Percentiles rank a stretch among this genome's conserved stretches.
Evolutionary conservation across 2,797 vertebrate genomes (phyloP).

Genomic region (Glyptemys insculpta): DNA sequence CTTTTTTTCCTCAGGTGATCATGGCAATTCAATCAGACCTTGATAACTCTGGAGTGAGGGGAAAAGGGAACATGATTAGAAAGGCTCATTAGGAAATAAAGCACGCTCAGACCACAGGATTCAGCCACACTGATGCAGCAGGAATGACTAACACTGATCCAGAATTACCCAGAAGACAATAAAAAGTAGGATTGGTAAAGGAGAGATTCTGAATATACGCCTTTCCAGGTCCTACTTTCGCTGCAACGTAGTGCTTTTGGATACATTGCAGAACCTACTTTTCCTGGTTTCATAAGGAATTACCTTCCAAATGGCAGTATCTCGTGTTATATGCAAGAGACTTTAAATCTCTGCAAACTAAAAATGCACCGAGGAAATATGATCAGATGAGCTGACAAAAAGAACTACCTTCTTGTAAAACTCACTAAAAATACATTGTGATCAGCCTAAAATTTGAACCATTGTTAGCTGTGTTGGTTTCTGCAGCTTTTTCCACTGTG

Average conservation of each 20-base stretch:
- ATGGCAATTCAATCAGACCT: constrained; percentile 44
- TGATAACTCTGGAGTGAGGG: neutral
- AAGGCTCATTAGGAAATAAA: constrained; percentile 42
- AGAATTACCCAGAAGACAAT: neutral
- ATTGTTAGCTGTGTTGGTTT: neutral
- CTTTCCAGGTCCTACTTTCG: neutral
- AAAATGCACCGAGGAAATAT: neutral
- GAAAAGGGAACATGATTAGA: neutral
- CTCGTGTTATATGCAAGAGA: neutral
- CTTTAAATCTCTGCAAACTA: neutral
- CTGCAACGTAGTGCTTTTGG: neutral
- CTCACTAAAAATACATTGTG: neutral
- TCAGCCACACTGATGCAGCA: neutral
- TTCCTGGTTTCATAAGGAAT: constrained; percentile 2
- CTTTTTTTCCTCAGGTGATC: neutral
- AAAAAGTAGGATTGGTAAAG: neutral
- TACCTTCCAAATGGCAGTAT: neutral
- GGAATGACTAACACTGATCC: neutral
- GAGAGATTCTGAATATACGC: neutral
- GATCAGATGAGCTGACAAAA: neutral
- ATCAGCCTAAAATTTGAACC: neutral
- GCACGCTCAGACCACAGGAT: neutral
- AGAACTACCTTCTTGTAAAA: neutral
- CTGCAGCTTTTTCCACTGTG: neutral
- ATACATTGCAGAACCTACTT: neutral